Base-by-base conservation (phyloP, 2,113 vertebrate genomes). In the Orientallactaga bullata region DNA sequence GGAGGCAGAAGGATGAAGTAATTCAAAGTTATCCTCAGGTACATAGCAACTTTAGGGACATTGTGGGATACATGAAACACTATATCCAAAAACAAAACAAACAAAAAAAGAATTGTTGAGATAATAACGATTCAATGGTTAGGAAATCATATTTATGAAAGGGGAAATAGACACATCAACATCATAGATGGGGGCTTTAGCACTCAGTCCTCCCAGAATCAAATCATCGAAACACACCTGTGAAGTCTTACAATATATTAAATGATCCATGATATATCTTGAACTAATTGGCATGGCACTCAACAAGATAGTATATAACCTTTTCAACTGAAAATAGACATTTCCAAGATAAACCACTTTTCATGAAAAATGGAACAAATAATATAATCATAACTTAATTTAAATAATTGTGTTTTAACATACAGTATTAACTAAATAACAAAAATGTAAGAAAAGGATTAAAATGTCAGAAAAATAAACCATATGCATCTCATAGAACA, bases 361-460 rank as follows among this genome's bases (percentile, higher is more conserved):
- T 90, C 42, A n/a, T 85, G 30, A 85, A 87, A 92, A 87, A n/a
- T 47, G 32, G 68, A 60, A 68, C 32, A 73, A 74, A 79, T 51
- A 28, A 83, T 24, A 89, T 66, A 80, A 95, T n/a, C 77, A 85
- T 18, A 85, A 91, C 81, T 82, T 21, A 89, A 83, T 7, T 76
- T 4, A 87, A 95, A 77, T 39, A 17, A 55, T 42, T 23, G 8
- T 1, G 5, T 68, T 81, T 79, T n/a, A 39, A 24, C 30, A 72
- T 51, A 60, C 77, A 13, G 1, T 85, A 61, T 72, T 88, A 77
- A 61, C 73, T 55, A 92, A 72, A 66, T 65, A 77, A 13, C 2
- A 79, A 90, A 83, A 80, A 88, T 42, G 69, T 4, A 78, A 79
- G 11, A 6, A 42, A 81, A 72, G 8, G 35, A 17, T 85, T 5